Evolutionary conservation across 2,888 invertebrate genomes (phyloP).

Genomic region (Dolichomitus sp.): DNA sequence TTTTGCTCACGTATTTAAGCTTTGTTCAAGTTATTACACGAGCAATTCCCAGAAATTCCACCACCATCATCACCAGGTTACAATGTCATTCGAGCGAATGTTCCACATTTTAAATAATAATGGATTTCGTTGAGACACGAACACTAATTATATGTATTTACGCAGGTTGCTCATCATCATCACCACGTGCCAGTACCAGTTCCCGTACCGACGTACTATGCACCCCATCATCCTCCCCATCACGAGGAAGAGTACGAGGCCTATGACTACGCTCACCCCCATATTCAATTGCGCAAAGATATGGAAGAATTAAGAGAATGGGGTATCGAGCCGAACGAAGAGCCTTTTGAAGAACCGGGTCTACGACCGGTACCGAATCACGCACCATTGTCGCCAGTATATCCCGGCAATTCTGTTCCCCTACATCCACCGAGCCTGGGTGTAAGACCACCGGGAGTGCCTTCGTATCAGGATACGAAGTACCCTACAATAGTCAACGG

Average conservation of each 20-base stretch:
- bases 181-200: slow-evolving; percentile 88
- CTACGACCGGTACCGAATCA: slow-evolving; percentile 61
- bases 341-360: slow-evolving; percentile 74
- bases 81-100: slow-evolving; percentile 7
- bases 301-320: slow-evolving; percentile 84
- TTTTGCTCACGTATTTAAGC: slow-evolving; percentile 93
- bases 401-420: slow-evolving; percentile 68
- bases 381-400: slow-evolving; percentile 50
- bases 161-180: slow-evolving; percentile 92
- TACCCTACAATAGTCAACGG: slow-evolving; percentile 53
- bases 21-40: slow-evolving; percentile 94
- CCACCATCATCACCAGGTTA: slow-evolving; percentile 91
- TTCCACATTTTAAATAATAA: not conserved
- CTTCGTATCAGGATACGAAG: slow-evolving; percentile 72
- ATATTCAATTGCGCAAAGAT: slow-evolving; percentile 83
- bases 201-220: slow-evolving; percentile 80
- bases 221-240: slow-evolving; percentile 78
- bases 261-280: slow-evolving; percentile 83
- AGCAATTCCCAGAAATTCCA: slow-evolving; percentile 92
- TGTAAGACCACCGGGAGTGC: slow-evolving; percentile 68
- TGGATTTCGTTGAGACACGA: slow-evolving; percentile 14
- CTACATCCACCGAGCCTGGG: slow-evolving; percentile 73
- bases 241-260: slow-evolving; percentile 81
- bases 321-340: slow-evolving; percentile 82
- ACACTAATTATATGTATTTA: slow-evolving; percentile 41